These are phyloP conservation scores for Zelleria hepariella DNA, from an alignment of 2,888 invertebrate species.

Conservation along the genomic window DNA sequence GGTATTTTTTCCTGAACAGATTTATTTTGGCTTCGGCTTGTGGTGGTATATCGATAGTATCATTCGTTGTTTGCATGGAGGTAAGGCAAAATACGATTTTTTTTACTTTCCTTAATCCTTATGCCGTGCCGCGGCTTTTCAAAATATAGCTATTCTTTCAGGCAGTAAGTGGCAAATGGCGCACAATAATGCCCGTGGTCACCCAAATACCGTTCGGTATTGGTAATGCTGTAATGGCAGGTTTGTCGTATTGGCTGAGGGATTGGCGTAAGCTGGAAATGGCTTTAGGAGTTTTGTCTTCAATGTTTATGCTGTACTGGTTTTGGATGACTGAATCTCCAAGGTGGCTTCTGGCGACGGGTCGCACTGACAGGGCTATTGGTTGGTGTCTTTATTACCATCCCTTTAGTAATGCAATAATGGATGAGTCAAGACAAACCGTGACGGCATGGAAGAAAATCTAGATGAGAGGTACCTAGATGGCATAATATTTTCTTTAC, in stretches of 20 bases:
- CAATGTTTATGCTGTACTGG: constrained; percentile 57
- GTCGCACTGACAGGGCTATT: constrained; percentile 60
- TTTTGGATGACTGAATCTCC: constrained; percentile 75
- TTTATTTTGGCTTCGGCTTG: constrained; percentile 73
- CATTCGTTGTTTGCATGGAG: constrained; percentile 78
- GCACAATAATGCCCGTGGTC: constrained; percentile 73
- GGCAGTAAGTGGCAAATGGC: constrained; percentile 74
- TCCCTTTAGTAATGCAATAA: too few relatives aligned
- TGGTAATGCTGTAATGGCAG: constrained; percentile 71
- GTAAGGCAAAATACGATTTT: constrained; percentile 23
- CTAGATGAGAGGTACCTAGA: not conserved
- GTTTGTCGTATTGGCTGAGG: constrained; percentile 68
- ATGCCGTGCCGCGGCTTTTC: not conserved
- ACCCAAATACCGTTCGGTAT: constrained; percentile 76
- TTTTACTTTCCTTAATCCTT: too few relatives aligned
- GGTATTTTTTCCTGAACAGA: constrained; percentile 65
- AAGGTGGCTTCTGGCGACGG: constrained; percentile 73
- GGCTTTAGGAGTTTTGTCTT: constrained; percentile 61
- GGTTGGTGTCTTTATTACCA: too few relatives aligned
- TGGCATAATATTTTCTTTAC: constrained; percentile 12
- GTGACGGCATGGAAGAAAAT: not conserved
- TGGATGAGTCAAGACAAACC: too few relatives aligned
- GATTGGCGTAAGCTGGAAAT: constrained; percentile 76
- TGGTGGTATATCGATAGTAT: constrained; percentile 75
- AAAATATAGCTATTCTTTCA: constrained; percentile 17